Base-by-base conservation (phyloP, 2,888 invertebrate genomes). In the Tetanocera ferruginea region DNA sequence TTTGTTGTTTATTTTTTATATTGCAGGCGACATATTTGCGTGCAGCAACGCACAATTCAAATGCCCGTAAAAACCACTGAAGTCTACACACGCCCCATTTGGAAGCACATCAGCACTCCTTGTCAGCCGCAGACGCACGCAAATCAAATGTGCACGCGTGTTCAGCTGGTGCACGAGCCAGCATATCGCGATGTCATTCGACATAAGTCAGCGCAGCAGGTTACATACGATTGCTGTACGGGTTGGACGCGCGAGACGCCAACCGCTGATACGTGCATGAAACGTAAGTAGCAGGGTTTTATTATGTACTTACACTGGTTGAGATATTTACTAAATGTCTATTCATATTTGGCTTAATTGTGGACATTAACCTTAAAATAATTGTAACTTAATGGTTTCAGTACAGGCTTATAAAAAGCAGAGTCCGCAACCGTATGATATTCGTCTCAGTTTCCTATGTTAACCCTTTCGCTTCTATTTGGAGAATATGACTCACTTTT, bases 221-320 rank as follows among this genome's bases (percentile, higher is more conserved):
- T 91, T 75, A 86, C 88, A 74, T 91, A 91, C 83, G 87, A 89
- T 34, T 93, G 93, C 86, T 93, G 93, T 85, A 91, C 92, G 2
- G 93, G 93, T 76, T 93, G 93, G 93, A 90, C 89, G 49, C 91
- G 92, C 83, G 88, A 91, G 64, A 90, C 90, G 55, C 90, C 91
- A 78, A 88, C 90, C 78, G 91, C 92, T 84, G 91, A 91, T 82
- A 92, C 92, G 70, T 93, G 93, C 86, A 92, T 91, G 85, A 93
- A 92, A 91, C 92, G 93, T 93, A 89, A 91, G 91, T 90, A 4
- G 11, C 5, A 8, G 4, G 37, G 31, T 9, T 34, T 55, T n/a
- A n/a, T n/a, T n/a, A n/a, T n/a, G n/a, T n/a, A n/a, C n/a, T n/a
- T n/a, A n/a, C n/a, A n/a, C n/a, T n/a, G n/a, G n/a, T n/a, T n/a